Percentiles rank a stretch among this genome's conserved stretches.
phyloP scores from a whole-genome alignment of 2,113 vertebrate genomes.

The Dendropsophus ebraccatus region DNA sequence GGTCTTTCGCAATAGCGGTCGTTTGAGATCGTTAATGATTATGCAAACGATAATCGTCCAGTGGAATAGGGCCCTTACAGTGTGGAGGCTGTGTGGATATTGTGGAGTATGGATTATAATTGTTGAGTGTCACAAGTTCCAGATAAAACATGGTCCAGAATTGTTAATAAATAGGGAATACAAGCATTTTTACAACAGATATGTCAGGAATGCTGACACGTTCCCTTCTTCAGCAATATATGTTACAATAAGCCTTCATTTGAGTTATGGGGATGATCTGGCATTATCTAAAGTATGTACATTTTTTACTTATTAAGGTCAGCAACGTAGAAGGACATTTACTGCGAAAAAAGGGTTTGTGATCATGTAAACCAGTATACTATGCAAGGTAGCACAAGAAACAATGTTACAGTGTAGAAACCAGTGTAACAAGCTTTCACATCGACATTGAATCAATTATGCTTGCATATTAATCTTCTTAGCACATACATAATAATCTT shows the following conservation, averaged over 20 bases:
- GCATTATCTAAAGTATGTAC: constrained; percentile 23
- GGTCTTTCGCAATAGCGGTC: too few species aligned
- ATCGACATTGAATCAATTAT: not conserved
- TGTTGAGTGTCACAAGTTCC: too few species aligned
- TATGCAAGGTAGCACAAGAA: not conserved
- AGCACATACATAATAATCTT: too few species aligned
- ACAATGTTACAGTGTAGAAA: not conserved
- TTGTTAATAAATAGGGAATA: too few species aligned
- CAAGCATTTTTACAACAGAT: too few species aligned
- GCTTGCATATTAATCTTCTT: not conserved
- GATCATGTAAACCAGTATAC: not conserved
- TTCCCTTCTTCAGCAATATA: not conserved
- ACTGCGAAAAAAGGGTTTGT: not conserved
- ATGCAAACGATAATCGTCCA: too few species aligned
- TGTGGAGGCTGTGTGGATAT: too few species aligned
- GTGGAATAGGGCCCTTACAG: too few species aligned
- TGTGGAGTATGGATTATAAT: too few species aligned
- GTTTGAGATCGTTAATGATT: too few species aligned
- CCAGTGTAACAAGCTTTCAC: not conserved
- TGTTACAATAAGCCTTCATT: not conserved
- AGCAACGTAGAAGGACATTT: constrained; percentile 35
- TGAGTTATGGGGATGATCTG: not conserved
- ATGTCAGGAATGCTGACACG: too few species aligned
- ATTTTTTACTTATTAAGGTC: not conserved
- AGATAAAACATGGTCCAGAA: too few species aligned